Evolutionary conservation across 2,113 vertebrate species (phyloP).

Genomic region (Callaeas wilsoni): DNA sequence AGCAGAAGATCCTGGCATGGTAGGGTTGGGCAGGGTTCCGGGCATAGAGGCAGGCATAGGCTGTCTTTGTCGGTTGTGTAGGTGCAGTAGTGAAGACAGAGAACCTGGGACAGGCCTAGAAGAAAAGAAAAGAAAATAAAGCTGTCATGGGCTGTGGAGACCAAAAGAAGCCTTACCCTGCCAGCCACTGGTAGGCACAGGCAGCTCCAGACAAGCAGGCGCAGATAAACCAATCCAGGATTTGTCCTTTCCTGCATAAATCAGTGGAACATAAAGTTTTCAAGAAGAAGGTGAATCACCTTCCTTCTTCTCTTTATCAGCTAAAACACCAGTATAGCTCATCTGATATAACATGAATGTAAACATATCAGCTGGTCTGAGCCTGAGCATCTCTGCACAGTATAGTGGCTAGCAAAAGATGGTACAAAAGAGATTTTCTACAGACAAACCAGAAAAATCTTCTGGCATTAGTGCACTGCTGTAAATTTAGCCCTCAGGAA

Average conservation of each 20-base stretch:
- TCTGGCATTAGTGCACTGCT: background rate
- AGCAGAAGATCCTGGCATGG: constrained; percentile 97
- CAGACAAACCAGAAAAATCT: background rate
- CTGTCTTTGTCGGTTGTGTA: constrained; percentile 98
- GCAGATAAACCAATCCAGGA: background rate
- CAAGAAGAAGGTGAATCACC: constrained; percentile 51
- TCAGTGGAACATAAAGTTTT: constrained; percentile 46
- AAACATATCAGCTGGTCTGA: background rate
- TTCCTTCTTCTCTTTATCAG: constrained; percentile 41
- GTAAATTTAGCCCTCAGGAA: background rate
- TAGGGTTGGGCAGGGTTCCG: constrained; percentile 95
- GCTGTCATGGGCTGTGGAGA: background rate
- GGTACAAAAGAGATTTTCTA: background rate
- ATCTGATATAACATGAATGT: background rate
- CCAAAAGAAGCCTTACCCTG: background rate
- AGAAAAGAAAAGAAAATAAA: constrained; percentile 21
- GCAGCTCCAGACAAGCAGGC: background rate
- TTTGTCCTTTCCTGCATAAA: constrained; percentile 30
- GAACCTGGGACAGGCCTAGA: constrained; percentile 95
- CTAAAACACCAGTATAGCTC: constrained; percentile 28
- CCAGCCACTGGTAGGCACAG: background rate
- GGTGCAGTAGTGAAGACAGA: constrained; percentile 95
- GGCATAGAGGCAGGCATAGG: constrained; percentile 99
- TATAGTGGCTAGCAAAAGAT: background rate
- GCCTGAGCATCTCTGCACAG: background rate